Evolutionary conservation across 2,113 vertebrate species (phyloP).

Genomic region (Engraulis encrasicolus): DNA sequence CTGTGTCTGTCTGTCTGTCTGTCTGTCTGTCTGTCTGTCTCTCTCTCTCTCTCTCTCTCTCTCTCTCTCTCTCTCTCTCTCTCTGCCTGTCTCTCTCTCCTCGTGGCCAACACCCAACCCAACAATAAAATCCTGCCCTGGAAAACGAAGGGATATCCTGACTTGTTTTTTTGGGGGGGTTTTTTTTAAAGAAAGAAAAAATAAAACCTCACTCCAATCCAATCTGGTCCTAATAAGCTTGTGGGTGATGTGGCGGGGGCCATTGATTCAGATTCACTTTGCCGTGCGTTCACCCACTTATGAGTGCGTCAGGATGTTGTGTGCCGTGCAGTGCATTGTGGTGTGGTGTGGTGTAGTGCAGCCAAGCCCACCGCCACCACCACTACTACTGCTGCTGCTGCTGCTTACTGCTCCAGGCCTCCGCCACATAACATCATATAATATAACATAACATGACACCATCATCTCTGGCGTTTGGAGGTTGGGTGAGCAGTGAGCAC

Average conservation of each 20-base stretch:
- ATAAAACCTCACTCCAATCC: not conserved
- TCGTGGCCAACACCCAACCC: constrained; percentile 10
- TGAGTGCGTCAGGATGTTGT: not conserved
- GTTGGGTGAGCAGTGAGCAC: too few relatives aligned
- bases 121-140: not conserved
- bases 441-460: too few relatives aligned
- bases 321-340: too few relatives aligned
- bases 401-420: too few relatives aligned
- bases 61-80: constrained; percentile 11
- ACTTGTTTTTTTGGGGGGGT: not conserved
- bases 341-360: too few relatives aligned
- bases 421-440: too few relatives aligned
- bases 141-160: constrained; percentile 13
- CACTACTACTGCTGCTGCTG: not conserved
- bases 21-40: constrained; percentile 13
- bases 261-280: not conserved
- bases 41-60: not conserved
- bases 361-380: too few relatives aligned
- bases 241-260: not conserved
- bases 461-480: too few relatives aligned
- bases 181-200: too few relatives aligned
- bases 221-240: constrained; percentile 18
- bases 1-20: constrained; percentile 37
- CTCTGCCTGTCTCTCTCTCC: not conserved
- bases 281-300: not conserved